Evolutionary conservation across 2,888 invertebrate species (phyloP).

Genomic region (Eulithis testata): DNA sequence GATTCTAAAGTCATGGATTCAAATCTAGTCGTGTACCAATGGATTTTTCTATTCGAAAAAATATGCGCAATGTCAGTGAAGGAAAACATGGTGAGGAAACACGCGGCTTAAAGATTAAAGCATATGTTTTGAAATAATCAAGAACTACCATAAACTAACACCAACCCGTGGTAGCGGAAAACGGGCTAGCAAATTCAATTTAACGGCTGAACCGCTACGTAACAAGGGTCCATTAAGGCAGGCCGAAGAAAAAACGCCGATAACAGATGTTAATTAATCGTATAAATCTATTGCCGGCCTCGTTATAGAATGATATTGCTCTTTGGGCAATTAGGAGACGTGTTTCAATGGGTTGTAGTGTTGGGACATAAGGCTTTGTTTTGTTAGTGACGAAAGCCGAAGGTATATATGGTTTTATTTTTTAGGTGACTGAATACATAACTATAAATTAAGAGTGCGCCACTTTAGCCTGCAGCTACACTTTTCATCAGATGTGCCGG

Average conservation of each 20-base stretch:
- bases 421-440: too few relatives aligned
- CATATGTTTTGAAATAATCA: not conserved
- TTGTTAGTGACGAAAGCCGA: slow-evolving; percentile 8
- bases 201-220: slow-evolving; percentile 63
- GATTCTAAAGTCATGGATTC: too few relatives aligned
- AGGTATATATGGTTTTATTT: too few relatives aligned
- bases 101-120: too few relatives aligned
- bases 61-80: too few relatives aligned
- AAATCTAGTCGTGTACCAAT: too few relatives aligned
- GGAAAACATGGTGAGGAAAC: too few relatives aligned
- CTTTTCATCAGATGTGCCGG: too few relatives aligned
- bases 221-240: slow-evolving; percentile 68
- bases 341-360: slow-evolving; percentile 33
- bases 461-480: too few relatives aligned
- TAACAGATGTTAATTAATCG: slow-evolving; percentile 79
- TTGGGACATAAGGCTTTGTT: slow-evolving; percentile 5
- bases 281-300: slow-evolving; percentile 63
- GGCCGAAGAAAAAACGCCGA: slow-evolving; percentile 72
- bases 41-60: too few relatives aligned
- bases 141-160: slow-evolving; percentile 31
- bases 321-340: slow-evolving; percentile 44
- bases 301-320: slow-evolving; percentile 44
- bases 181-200: slow-evolving; percentile 69
- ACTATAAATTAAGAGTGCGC: too few relatives aligned
- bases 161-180: slow-evolving; percentile 43